Evolutionary conservation across 2,797 vertebrate species (phyloP), one percentile per base, ranked within the genome.

Genomic region (Cetoscarus ocellatus): DNA sequence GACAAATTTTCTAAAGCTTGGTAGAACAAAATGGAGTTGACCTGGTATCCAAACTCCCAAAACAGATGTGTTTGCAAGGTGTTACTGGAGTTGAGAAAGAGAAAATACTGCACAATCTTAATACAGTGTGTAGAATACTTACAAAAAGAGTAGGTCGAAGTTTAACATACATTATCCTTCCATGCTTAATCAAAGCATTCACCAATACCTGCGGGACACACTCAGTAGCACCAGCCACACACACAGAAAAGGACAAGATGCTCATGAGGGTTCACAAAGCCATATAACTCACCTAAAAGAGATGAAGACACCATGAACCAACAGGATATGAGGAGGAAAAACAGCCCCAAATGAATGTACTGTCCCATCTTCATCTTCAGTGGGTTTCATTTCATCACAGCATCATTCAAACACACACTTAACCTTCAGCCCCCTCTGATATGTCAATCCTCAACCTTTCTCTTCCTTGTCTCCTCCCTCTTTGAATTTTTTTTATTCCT

Each of bases 151-250:
- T 69, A 49, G 19, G 68, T 71, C 69, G 63, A 67, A 78, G 89
- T 90, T 86, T 87, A 90, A 92, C 88, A 74, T 80, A 83, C 73
- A 85, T 87, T 85, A 87, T 80, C 72, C 84, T 77, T 50, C 65
- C 10, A 38, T 27, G 49, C 79, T 67, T 90, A 89, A 92, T 91
- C 91, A 92, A 84, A 84, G 83, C 13, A 0, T 63, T 61, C 76
- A 73, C 66, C 43, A 66, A 65, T 78, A 65, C 86, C 88, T 53
- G 1, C 15, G 75, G 70, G 67, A 62, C 50, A 45, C 70, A 54
- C 42, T 4, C 5, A 8, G 60, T 64, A 75, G 85, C 73, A 81
- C 61, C 47, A 8, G 57, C 17, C 64, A 39, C 48, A 39, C n/a
- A 34, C 45, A 48, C 70, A 65, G 36, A 68, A 42, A 64, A 51